Evolutionary conservation across 2,888 invertebrate genomes (phyloP).

Genomic region (Seladonia tumulorum): DNA sequence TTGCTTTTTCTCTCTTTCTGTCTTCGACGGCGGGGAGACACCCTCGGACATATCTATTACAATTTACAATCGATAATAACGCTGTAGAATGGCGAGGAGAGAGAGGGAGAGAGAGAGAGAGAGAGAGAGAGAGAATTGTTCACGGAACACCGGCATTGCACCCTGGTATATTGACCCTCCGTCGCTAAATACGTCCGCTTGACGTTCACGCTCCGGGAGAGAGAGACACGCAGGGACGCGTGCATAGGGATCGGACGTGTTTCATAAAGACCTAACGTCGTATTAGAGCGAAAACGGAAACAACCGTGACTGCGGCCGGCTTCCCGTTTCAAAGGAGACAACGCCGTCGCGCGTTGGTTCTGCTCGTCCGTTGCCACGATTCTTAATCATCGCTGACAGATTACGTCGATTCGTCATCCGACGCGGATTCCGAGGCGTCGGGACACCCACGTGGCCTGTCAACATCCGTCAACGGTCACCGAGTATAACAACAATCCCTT

Average conservation of each 20-base stretch:
- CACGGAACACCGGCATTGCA: slow-evolving; percentile 75
- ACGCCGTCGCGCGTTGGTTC: slow-evolving; percentile 58
- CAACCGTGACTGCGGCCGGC: slow-evolving; percentile 37
- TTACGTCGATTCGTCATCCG: slow-evolving; percentile 48
- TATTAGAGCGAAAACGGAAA: slow-evolving; percentile 54
- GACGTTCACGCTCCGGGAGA: slow-evolving; percentile 66
- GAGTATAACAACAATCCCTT: background rate
- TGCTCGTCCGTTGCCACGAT: slow-evolving; percentile 52
- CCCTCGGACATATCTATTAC: slow-evolving; percentile 38
- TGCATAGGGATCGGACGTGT: slow-evolving; percentile 33
- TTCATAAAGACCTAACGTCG: slow-evolving; percentile 54
- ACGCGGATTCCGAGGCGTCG: background rate
- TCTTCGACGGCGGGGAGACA: background rate
- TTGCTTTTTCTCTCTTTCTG: background rate
- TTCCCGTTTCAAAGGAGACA: slow-evolving; percentile 50
- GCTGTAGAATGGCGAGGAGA: slow-evolving; percentile 27
- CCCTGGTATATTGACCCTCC: slow-evolving; percentile 81
- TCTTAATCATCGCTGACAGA: slow-evolving; percentile 55
- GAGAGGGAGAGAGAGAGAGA: slow-evolving; percentile 24
- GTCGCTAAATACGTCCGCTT: slow-evolving; percentile 80
- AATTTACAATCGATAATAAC: slow-evolving; percentile 11
- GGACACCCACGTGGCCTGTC: slow-evolving; percentile 1
- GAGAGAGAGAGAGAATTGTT: slow-evolving; percentile 53
- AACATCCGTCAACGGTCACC: background rate
- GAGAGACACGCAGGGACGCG: slow-evolving; percentile 44